phyloP scores from a whole-genome alignment of 1,140 invertebrate species.

The Phenacoccus solenopsis region DNA sequence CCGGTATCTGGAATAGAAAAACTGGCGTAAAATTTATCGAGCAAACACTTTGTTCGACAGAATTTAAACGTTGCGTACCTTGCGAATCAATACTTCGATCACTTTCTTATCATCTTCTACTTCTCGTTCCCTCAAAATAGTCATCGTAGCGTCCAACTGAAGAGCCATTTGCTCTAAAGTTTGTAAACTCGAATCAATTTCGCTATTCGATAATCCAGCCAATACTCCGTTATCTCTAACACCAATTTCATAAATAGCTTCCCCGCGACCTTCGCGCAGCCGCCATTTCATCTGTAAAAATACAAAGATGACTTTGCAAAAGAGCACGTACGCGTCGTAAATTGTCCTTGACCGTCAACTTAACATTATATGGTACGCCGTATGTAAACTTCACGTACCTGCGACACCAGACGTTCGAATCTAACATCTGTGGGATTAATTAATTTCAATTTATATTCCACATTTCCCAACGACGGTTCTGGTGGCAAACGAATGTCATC shows the following conservation, averaged over 20 bases:
- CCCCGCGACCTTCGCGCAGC: constrained; percentile 73
- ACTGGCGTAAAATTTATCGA: too few species aligned
- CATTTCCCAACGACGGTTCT: constrained; percentile 78
- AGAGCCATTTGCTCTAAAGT: constrained; percentile 74
- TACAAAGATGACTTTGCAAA: not conserved
- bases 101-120: constrained; percentile 42
- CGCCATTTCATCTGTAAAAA: constrained; percentile 67
- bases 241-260: constrained; percentile 93
- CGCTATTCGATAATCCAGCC: constrained; percentile 60
- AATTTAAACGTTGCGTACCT: too few species aligned
- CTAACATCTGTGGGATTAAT: constrained; percentile 68
- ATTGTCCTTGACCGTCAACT: not conserved
- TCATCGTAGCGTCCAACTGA: constrained; percentile 66
- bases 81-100: constrained; percentile 80
- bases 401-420: constrained; percentile 79
- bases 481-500: constrained; percentile 51
- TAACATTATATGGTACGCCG: not conserved
- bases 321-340: too few species aligned
- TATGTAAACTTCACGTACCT: constrained; percentile 38
- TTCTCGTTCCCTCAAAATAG: constrained; percentile 48
- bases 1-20: constrained; percentile 52
- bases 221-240: constrained; percentile 85
- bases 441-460: constrained; percentile 86
- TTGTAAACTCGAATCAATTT: constrained; percentile 67
- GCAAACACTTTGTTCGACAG: too few species aligned